These are phyloP conservation scores for Bedellia somnulentella DNA, from an alignment of 2,888 invertebrate species.

Conservation along the genomic window DNA sequence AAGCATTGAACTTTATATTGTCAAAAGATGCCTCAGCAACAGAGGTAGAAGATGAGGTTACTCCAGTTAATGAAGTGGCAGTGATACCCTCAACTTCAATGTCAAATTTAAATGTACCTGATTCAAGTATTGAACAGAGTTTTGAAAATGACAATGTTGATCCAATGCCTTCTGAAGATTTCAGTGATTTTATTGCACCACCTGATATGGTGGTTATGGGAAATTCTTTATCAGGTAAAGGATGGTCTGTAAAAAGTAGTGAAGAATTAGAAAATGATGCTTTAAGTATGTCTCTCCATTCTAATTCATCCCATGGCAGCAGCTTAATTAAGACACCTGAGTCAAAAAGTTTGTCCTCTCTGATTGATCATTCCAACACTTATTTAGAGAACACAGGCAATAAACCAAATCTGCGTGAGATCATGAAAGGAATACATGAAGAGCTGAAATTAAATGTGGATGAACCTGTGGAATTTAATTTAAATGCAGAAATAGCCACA, in stretches of 20 bases:
- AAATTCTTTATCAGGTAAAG: constrained; percentile 66
- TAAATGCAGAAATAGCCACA: constrained; percentile 23
- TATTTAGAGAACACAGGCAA: constrained; percentile 28
- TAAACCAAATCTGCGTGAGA: constrained; percentile 63
- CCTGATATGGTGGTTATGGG: constrained; percentile 48
- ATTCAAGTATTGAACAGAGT: background rate
- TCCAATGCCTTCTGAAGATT: constrained; percentile 30
- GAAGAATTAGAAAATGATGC: constrained; percentile 54
- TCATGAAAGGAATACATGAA: constrained; percentile 51
- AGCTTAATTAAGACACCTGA: constrained; percentile 54
- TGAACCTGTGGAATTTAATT: constrained; percentile 25
- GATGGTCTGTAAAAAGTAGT: constrained; percentile 67
- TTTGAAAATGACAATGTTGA: background rate
- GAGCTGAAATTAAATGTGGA: constrained; percentile 37
- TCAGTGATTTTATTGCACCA: constrained; percentile 30
- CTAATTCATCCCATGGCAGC: constrained; percentile 54
- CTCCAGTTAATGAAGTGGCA: background rate
- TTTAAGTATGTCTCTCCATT: constrained; percentile 47
- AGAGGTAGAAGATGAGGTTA: background rate
- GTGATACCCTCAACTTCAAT: background rate
- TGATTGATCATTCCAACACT: constrained; percentile 35
- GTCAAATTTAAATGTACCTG: background rate
- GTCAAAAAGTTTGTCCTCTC: constrained; percentile 44
- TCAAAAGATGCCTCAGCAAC: background rate
- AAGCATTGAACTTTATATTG: constrained; percentile 71